These are phyloP conservation scores for Meta bourneti DNA, from an alignment of 2,888 invertebrate genomes.

Conservation along the genomic window DNA sequence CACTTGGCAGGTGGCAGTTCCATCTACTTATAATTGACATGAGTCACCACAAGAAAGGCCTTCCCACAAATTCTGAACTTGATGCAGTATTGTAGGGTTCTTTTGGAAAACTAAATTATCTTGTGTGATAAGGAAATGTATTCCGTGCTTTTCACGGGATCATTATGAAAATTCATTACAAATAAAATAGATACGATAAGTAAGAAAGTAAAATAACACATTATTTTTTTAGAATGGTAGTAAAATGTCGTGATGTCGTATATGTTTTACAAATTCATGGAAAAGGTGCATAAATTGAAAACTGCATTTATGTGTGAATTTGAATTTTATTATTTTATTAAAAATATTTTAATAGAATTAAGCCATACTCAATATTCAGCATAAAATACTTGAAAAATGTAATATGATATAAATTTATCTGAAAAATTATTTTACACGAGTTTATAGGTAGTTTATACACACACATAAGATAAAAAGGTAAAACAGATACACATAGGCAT, in stretches of 20 bases:
- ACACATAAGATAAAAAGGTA: too few species aligned
- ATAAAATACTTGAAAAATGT: background rate
- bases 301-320: background rate
- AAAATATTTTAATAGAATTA: background rate
- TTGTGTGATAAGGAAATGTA: slow-evolving; percentile 39
- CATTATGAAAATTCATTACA: background rate
- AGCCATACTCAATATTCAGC: background rate
- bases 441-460: too few species aligned
- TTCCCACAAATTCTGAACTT: too few species aligned
- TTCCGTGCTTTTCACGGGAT: slow-evolving; percentile 20
- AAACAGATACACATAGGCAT: too few species aligned
- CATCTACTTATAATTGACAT: too few species aligned
- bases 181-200: background rate
- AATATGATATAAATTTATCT: too few species aligned
- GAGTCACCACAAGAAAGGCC: too few species aligned
- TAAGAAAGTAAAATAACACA: background rate
- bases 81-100: background rate
- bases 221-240: background rate
- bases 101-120: slow-evolving; percentile 37
- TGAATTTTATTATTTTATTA: too few species aligned
- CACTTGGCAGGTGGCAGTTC: too few species aligned
- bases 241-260: slow-evolving; percentile 30
- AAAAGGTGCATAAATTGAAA: background rate
- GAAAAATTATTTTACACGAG: too few species aligned
- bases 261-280: background rate